phyloP scores from a whole-genome alignment of 2,888 invertebrate genomes.

The Pristionchus exspectatus region DNA sequence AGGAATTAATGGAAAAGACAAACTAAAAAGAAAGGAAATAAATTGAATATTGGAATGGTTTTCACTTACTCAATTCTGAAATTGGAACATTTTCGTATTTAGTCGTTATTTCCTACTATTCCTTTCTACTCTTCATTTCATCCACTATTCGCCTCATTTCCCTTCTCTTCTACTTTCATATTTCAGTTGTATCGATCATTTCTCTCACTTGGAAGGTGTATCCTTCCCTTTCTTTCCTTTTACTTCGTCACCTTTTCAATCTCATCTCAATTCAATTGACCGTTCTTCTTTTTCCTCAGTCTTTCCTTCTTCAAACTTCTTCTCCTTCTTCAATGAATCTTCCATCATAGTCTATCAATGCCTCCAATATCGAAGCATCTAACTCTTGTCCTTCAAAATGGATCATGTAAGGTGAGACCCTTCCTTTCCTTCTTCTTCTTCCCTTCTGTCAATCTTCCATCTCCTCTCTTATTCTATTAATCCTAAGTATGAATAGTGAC shows the following conservation, averaged over 20 bases:
- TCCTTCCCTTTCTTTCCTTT: slow-evolving; percentile 8
- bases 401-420: slow-evolving; percentile 69
- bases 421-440: slow-evolving; percentile 29
- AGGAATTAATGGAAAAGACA: background rate
- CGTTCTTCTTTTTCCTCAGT: background rate
- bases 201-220: background rate
- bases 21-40: background rate
- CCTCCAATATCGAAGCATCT: slow-evolving; percentile 61
- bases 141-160: background rate
- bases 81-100: background rate
- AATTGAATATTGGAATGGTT: slow-evolving; percentile 39
- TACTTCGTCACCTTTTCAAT: background rate
- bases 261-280: background rate
- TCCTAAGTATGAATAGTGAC: background rate
- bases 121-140: slow-evolving; percentile 21
- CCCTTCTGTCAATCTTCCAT: slow-evolving; percentile 47
- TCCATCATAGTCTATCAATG: slow-evolving; percentile 15
- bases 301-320: background rate
- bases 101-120: slow-evolving; percentile 12
- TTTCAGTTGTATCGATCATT: background rate
- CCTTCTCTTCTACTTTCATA: slow-evolving; percentile 19
- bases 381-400: slow-evolving; percentile 73
- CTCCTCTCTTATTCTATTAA: slow-evolving; percentile 51
- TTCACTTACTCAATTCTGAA: slow-evolving; percentile 19
- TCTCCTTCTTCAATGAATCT: background rate